These are phyloP conservation scores for Aphidius colemani DNA, from an alignment of 2,888 invertebrate genomes.

Conservation along the genomic window DNA sequence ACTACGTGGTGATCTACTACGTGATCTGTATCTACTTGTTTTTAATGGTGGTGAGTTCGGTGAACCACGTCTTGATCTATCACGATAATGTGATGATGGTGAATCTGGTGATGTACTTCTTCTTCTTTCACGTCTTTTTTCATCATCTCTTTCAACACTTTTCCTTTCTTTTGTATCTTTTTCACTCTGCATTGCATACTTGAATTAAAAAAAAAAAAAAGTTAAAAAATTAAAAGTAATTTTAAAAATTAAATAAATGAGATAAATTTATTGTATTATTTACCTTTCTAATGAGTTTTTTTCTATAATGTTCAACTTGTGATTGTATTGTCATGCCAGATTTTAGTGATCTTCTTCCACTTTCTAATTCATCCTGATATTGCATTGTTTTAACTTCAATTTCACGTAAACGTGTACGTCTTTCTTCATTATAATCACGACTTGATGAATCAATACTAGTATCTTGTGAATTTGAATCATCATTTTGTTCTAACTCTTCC, in stretches of 20 bases:
- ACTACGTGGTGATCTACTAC: constrained; percentile 57
- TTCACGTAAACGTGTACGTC: constrained; percentile 79
- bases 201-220: constrained; percentile 7
- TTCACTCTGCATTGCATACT: constrained; percentile 47
- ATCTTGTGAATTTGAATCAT: constrained; percentile 58
- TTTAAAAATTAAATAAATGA: neutral
- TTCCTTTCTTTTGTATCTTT: constrained; percentile 57
- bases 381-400: constrained; percentile 94
- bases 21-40: constrained; percentile 52
- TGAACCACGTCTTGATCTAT: constrained; percentile 48
- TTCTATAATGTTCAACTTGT: constrained; percentile 88
- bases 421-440: constrained; percentile 70
- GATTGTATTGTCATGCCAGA: constrained; percentile 76
- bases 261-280: constrained; percentile 10
- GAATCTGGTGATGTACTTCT: constrained; percentile 56
- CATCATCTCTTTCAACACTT: constrained; percentile 55
- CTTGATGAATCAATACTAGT: constrained; percentile 60
- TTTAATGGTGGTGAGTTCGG: constrained; percentile 48
- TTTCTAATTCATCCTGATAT: constrained; percentile 95
- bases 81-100: constrained; percentile 50
- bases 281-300: constrained; percentile 86
- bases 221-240: constrained; percentile 4
- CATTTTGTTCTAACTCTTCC: constrained; percentile 73
- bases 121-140: constrained; percentile 53
- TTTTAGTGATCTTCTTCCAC: constrained; percentile 75